Base-by-base conservation (phyloP, 37 sponge, comb jelly and placozoan species). In the Ephydatia muelleri region DNA sequence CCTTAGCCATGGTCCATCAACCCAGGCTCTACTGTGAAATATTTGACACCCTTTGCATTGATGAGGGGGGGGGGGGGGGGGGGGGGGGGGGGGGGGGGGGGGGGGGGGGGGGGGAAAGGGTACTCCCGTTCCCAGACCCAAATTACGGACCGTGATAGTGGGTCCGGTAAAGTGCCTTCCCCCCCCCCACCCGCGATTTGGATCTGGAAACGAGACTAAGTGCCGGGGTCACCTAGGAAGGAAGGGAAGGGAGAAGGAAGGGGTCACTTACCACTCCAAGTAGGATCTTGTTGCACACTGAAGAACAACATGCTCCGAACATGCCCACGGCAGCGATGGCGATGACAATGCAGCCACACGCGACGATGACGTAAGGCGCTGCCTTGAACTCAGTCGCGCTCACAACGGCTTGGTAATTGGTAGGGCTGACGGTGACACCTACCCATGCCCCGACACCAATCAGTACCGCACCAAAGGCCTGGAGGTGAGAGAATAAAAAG, bases 311-410 rank as follows among this genome's bases (percentile, higher is more conserved):
- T 0, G 85, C 93, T 65, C 93, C 93, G 8, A 92, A 5, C 31
- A 92, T 72, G 5, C 93, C 93, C 0, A 92, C 26, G 49, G 65
- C 70, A 38, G 93, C 38, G n/a, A 92, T 67, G 1, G 85, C 31
- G 67, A 92, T 72, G 0, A 92, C 64, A 40, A 65, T 76, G 9
- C 69, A 71, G 14, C 93, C 93, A 12, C 71, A 78, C 21, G 83
- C 93, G 28, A 92, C 85, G 79, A 81, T 49, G 34, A 92, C 79
- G 49, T 92, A 92, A 26, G 93, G 85, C 0, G 89, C 93, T 19
- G 33, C 39, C 83, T 82, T 25, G 65, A 92, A 82, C 13, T 43
- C 30, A 5, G 70, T 25, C 14, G 14, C 26, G 29, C 77, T 38
- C 2, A 92, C 29, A 6, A 79, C 76, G 2, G 39, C 64, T 1